Conservation (phyloP, 2,797 vertebrate species). For the Pseudochromis fuscus region DNA sequence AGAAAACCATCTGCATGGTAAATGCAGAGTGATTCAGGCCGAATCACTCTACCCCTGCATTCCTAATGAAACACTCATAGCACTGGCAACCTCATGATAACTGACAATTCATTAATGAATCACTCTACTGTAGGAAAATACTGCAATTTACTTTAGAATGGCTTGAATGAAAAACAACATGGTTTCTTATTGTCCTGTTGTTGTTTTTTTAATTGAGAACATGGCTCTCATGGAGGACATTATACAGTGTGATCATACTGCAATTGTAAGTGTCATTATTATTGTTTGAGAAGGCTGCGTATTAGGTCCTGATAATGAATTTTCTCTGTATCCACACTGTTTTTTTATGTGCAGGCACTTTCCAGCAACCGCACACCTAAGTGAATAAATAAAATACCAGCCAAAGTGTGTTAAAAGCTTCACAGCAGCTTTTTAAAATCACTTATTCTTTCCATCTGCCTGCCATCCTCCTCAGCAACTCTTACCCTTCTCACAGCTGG, state of each 20-base stretch:
- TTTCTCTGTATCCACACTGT: slow-evolving; percentile 41
- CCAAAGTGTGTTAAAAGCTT: slow-evolving; percentile 74
- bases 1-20: slow-evolving; percentile 71
- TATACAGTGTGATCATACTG: slow-evolving; percentile 24
- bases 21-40: slow-evolving; percentile 66
- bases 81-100: slow-evolving; percentile 34
- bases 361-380: slow-evolving; percentile 43
- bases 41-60: slow-evolving; percentile 52
- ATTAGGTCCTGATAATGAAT: slow-evolving; percentile 32
- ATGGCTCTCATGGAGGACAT: slow-evolving; percentile 36
- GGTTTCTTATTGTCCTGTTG: slow-evolving; percentile 20
- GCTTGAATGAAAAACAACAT: slow-evolving; percentile 26
- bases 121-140: slow-evolving; percentile 45
- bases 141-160: slow-evolving; percentile 44
- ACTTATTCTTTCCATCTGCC: slow-evolving; percentile 31
- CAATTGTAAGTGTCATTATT: slow-evolving; percentile 39
- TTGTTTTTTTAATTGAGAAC: slow-evolving; percentile 17
- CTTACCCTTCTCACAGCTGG: slow-evolving; percentile 92
- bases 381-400: slow-evolving; percentile 72
- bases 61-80: slow-evolving; percentile 62
- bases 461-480: slow-evolving; percentile 6
- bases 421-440: slow-evolving; percentile 49
- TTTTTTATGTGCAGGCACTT: slow-evolving; percentile 45
- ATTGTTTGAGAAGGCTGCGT: slow-evolving; percentile 33
- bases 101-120: slow-evolving; percentile 67